Conservation (phyloP, 2,888 invertebrate species). For the Oligia latruncula region DNA sequence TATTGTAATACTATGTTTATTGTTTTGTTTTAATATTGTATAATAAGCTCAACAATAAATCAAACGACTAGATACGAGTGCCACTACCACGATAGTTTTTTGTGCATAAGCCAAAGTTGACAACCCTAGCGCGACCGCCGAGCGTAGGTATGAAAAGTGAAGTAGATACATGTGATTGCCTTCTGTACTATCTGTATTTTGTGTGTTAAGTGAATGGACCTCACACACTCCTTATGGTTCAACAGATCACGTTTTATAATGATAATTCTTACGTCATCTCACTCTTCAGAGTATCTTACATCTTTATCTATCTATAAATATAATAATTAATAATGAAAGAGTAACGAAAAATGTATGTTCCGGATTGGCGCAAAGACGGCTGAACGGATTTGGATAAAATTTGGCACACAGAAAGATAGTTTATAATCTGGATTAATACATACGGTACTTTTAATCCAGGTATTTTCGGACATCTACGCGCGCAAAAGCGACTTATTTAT, state of each 20-base stretch:
- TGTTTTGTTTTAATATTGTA: too few species aligned
- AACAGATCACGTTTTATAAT: conserved; percentile 30
- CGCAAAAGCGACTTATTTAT: not conserved
- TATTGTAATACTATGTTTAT: too few species aligned
- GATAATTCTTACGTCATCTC: conserved; percentile 24
- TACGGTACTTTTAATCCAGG: not conserved
- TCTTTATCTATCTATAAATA: not conserved
- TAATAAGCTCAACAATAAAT: too few species aligned
- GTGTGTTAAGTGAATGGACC: conserved; percentile 6
- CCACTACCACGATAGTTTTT: too few species aligned
- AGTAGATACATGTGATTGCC: too few species aligned
- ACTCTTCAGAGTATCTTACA: conserved; percentile 11
- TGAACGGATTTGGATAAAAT: not conserved
- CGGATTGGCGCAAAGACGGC: not conserved
- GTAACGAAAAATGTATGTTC: not conserved
- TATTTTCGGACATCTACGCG: not conserved
- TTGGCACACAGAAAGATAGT: not conserved
- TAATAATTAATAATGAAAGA: not conserved
- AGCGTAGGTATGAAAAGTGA: too few species aligned
- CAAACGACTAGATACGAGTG: too few species aligned
- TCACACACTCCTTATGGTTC: conserved; percentile 18
- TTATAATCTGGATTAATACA: not conserved
- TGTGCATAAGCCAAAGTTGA: too few species aligned
- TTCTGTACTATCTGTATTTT: too few species aligned
- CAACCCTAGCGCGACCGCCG: too few species aligned